Conservation (phyloP, 2,888 invertebrate species). For the Pimpla rufipes region DNA sequence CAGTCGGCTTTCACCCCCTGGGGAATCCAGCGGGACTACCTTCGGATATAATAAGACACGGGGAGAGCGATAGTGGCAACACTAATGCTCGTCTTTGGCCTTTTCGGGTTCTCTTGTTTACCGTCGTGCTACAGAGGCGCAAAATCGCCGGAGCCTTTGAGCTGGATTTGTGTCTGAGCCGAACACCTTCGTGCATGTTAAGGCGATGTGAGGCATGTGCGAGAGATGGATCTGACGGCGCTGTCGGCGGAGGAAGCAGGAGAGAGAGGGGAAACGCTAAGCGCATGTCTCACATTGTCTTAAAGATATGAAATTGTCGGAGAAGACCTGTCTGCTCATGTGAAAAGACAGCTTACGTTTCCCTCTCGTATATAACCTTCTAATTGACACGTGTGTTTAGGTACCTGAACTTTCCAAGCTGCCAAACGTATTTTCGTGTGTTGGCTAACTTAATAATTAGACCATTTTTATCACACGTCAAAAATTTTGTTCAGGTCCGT, state of each 20-base stretch:
- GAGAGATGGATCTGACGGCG: background rate
- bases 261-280: background rate
- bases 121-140: background rate
- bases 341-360: background rate
- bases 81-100: constrained; percentile 26
- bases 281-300: background rate
- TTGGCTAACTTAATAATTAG: background rate
- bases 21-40: background rate
- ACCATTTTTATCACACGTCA: background rate
- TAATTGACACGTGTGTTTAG: constrained; percentile 6
- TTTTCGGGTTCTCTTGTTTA: constrained; percentile 11
- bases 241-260: background rate
- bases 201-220: background rate
- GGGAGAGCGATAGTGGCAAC: background rate
- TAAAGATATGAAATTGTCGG: background rate
- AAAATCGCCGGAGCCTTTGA: constrained; percentile 20
- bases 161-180: constrained; percentile 12
- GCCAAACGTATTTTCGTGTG: background rate
- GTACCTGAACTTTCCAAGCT: background rate
- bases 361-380: background rate
- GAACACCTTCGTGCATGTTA: background rate
- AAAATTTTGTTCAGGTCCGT: too few species aligned
- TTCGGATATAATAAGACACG: constrained; percentile 42
- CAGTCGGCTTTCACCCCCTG: background rate
- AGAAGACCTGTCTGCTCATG: background rate